Conservation (phyloP, 2,797 vertebrate species). For the Enteromius trimaculatus region DNA sequence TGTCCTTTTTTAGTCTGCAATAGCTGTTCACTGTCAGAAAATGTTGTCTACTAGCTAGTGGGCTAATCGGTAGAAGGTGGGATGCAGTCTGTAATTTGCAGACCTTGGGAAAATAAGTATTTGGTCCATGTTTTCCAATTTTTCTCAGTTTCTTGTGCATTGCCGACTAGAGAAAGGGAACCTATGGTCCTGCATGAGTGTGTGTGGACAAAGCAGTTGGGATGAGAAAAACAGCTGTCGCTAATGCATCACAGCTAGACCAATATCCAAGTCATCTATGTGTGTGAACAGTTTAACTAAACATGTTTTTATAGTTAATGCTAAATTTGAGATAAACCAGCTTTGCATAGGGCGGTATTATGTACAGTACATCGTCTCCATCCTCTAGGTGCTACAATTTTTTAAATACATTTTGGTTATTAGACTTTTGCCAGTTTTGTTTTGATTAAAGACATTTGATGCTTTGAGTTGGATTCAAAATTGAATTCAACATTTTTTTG, state of each 20-base stretch:
- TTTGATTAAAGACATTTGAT: not conserved
- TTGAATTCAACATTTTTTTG: slow-evolving; percentile 19
- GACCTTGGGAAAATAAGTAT: slow-evolving; percentile 15
- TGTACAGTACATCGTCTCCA: not conserved
- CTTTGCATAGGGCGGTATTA: not conserved
- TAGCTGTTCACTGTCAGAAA: not conserved
- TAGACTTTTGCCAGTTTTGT: not conserved
- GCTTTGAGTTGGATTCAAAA: slow-evolving; percentile 9
- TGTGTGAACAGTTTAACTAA: slow-evolving; percentile 24
- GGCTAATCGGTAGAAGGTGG: not conserved
- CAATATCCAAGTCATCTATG: not conserved
- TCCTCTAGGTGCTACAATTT: not conserved
- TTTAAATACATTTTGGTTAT: not conserved
- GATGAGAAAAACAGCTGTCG: slow-evolving; percentile 71
- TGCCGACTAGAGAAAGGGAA: slow-evolving; percentile 29
- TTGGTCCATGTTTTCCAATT: slow-evolving; percentile 32
- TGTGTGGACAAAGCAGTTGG: slow-evolving; percentile 60
- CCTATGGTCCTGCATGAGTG: slow-evolving; percentile 49
- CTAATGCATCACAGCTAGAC: slow-evolving; percentile 46
- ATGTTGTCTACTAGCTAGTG: not conserved
- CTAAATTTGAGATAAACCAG: not conserved
- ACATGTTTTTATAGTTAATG: slow-evolving; percentile 32
- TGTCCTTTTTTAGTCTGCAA: not conserved
- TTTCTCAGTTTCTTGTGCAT: slow-evolving; percentile 16
- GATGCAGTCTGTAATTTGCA: slow-evolving; percentile 9